A percentile compares a stretch with the other conserved stretches of the same genome.
These are phyloP conservation scores for Teinopalpus imperialis DNA, from an alignment of 2,888 invertebrate genomes.

Conservation along the genomic window DNA sequence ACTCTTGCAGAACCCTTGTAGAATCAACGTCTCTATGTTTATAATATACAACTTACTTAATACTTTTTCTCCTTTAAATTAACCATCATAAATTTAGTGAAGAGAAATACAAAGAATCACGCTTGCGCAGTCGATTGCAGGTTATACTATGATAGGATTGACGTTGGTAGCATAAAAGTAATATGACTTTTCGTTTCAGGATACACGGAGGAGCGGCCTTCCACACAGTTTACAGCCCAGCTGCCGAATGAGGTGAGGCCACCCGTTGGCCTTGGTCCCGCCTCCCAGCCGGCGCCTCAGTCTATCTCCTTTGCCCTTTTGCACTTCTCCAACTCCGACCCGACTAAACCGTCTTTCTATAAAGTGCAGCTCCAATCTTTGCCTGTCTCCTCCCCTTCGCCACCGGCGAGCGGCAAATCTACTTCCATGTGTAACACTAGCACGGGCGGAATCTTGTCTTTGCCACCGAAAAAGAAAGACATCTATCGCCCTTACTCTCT, in stretches of 20 bases:
- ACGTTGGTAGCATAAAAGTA: background rate
- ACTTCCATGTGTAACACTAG: conserved; percentile 92
- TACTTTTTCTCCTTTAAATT: no score
- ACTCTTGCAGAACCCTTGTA: conserved; percentile 34
- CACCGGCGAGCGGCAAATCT: conserved; percentile 85
- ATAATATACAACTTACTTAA: no score
- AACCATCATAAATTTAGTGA: no score
- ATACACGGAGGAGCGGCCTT: conserved; percentile 89
- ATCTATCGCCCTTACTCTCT: conserved; percentile 94
- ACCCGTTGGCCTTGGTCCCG: conserved; percentile 73
- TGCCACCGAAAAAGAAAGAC: conserved; percentile 95
- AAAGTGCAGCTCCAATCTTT: conserved; percentile 75
- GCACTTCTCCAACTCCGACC: conserved; percentile 68
- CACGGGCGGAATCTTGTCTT: conserved; percentile 90
- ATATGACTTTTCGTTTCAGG: conserved; percentile 67
- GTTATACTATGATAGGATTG: no score
- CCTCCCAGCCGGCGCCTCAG: conserved; percentile 64
- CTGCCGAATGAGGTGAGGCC: conserved; percentile 87
- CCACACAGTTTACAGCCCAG: conserved; percentile 89
- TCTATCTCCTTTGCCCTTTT: conserved; percentile 76
- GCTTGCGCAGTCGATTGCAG: no score
- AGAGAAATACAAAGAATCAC: no score
- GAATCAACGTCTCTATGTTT: no score
- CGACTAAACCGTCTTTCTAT: conserved; percentile 65
- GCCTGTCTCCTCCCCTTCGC: conserved; percentile 75